These are phyloP conservation scores for Chloroclysta siterata DNA, from an alignment of 2,888 invertebrate genomes.

Conservation along the genomic window DNA sequence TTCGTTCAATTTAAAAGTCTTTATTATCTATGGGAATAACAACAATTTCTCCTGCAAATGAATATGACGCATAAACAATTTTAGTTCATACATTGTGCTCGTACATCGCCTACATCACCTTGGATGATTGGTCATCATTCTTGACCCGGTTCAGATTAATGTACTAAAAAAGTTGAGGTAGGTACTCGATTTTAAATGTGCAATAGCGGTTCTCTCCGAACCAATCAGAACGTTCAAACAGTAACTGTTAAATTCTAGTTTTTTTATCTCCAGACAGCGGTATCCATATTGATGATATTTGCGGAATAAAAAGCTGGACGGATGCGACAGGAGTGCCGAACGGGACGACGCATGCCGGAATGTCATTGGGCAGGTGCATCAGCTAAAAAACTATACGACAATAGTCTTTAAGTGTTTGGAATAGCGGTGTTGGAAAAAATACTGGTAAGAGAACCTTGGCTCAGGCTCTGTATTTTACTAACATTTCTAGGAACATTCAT, in stretches of 20 bases:
- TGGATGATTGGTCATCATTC: slow-evolving; percentile 2
- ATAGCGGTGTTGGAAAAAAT: slow-evolving; percentile 17
- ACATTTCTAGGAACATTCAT: too few relatives aligned
- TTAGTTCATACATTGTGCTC: too few relatives aligned
- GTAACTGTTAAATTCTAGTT: slow-evolving; percentile 33
- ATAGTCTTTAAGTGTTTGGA: slow-evolving; percentile 15
- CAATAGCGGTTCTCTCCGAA: slow-evolving; percentile 29
- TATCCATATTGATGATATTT: slow-evolving; percentile 66
- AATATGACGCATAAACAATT: too few relatives aligned
- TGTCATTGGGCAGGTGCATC: slow-evolving; percentile 46
- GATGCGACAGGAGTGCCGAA: slow-evolving; percentile 56
- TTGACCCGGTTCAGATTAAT: slow-evolving; percentile 11
- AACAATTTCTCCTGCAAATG: background rate
- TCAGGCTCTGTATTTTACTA: background rate
- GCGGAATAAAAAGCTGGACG: slow-evolving; percentile 53
- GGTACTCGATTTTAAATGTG: slow-evolving; percentile 4
- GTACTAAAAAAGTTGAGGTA: slow-evolving; percentile 14
- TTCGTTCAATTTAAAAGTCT: slow-evolving; percentile 11
- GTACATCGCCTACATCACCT: too few relatives aligned
- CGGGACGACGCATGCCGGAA: slow-evolving; percentile 65
- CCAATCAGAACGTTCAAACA: slow-evolving; percentile 34
- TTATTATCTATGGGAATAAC: background rate
- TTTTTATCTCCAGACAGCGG: slow-evolving; percentile 24
- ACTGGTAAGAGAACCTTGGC: background rate
- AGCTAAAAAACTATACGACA: slow-evolving; percentile 19